These are phyloP conservation scores for Lasius platythorax DNA, from an alignment of 2,888 invertebrate species.

Conservation along the genomic window DNA sequence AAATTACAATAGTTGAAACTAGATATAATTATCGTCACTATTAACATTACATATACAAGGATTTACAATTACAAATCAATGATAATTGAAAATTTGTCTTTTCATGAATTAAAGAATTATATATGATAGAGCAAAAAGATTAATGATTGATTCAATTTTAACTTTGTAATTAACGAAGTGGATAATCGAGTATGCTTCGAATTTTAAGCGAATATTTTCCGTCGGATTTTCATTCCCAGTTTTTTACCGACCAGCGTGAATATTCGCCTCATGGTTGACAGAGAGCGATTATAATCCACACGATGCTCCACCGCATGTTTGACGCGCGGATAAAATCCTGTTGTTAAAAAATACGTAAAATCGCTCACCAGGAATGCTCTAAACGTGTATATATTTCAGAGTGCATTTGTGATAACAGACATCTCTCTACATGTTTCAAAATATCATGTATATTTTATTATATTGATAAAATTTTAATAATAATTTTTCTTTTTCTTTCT, in stretches of 20 bases:
- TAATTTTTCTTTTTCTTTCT: background rate
- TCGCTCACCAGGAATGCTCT: conserved; percentile 20
- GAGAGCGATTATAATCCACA: conserved; percentile 67
- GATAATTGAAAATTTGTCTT: background rate
- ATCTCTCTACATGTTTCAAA: conserved; percentile 1
- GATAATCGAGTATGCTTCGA: conserved; percentile 25
- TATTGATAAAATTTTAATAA: background rate
- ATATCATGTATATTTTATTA: conserved; percentile 23
- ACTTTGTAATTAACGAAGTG: conserved; percentile 38
- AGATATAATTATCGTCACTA: conserved; percentile 23
- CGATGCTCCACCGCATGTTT: conserved; percentile 57
- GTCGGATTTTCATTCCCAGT: conserved; percentile 41
- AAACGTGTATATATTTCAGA: conserved; percentile 12
- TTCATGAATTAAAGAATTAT: conserved; percentile 1
- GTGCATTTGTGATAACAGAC: background rate
- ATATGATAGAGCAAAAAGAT: conserved; percentile 7
- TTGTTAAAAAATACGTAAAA: conserved; percentile 56
- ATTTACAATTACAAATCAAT: background rate
- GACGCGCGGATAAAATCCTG: conserved; percentile 48
- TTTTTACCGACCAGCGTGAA: conserved; percentile 59
- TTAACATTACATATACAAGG: conserved; percentile 12
- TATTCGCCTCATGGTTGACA: conserved; percentile 66
- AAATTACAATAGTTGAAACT: conserved; percentile 32
- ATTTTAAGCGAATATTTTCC: conserved; percentile 38
- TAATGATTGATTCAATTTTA: conserved; percentile 43